Evolutionary conservation across 1,140 invertebrate genomes (phyloP).

Genomic region (Trichonephila clavata): DNA sequence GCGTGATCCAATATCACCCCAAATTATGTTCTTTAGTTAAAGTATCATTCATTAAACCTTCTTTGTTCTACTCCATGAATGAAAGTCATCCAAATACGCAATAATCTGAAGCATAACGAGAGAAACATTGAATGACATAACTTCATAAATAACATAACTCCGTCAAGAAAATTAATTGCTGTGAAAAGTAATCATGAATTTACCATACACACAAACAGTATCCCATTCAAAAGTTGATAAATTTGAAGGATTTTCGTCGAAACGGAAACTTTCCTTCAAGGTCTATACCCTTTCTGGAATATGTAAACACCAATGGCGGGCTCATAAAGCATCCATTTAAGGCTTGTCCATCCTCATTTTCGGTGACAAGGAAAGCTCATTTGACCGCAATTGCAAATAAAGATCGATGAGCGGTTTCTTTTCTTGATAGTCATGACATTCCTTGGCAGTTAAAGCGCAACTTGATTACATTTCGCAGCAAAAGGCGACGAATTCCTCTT

Average conservation of each 20-base stretch:
- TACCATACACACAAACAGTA: neutral
- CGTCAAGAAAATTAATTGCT: neutral
- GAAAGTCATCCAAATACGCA: neutral
- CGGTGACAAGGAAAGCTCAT: neutral
- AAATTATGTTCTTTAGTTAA: no score
- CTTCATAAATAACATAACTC: neutral
- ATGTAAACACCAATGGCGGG: neutral
- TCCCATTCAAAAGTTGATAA: neutral
- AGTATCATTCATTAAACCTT: no score
- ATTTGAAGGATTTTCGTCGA: neutral
- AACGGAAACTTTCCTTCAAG: neutral
- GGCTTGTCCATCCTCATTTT: neutral
- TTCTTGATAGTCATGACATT: no score
- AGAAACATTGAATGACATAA: neutral
- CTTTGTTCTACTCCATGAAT: no score
- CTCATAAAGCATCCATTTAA: neutral
- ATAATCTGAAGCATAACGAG: neutral
- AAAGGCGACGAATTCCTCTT: no score
- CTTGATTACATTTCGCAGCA: no score
- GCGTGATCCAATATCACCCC: no score
- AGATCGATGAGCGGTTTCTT: no score
- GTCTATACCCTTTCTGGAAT: conserved; percentile 2
- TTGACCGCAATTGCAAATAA: neutral
- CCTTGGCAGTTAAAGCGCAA: no score
- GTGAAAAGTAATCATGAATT: neutral